Evolutionary conservation across 1,140 invertebrate genomes (phyloP).

Genomic region (Drosophila navojoa): DNA sequence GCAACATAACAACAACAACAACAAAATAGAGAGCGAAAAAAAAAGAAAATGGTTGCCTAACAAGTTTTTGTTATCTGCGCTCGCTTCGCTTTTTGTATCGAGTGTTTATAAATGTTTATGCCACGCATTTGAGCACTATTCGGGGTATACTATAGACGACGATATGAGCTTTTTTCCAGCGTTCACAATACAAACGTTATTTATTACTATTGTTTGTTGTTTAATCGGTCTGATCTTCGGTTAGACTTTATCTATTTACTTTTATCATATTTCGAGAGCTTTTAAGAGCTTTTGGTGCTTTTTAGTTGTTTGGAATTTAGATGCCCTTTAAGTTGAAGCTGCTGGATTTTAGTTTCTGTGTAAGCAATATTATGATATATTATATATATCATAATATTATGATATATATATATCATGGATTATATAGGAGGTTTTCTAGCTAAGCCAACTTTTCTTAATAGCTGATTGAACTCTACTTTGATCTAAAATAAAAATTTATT

Average conservation of each 20-base stretch:
- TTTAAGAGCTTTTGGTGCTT: conserved; percentile 1
- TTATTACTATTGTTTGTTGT: not conserved
- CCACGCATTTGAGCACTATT: conserved; percentile 8
- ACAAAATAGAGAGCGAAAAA: conserved; percentile 31
- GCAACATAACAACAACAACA: conserved; percentile 33
- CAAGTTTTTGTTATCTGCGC: conserved; percentile 73
- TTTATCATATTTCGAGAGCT: not conserved
- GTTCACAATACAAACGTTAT: not conserved
- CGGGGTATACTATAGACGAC: conserved; percentile 1
- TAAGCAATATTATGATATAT: too few species aligned
- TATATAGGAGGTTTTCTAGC: too few species aligned
- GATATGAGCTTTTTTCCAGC: not conserved
- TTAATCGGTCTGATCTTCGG: not conserved
- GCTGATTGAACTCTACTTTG: too few species aligned
- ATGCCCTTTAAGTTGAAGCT: too few species aligned
- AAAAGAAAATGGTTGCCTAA: conserved; percentile 62
- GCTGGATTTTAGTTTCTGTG: too few species aligned
- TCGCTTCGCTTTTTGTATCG: conserved; percentile 69
- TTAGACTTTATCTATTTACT: not conserved
- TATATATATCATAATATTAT: too few species aligned
- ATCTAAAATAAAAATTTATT: too few species aligned
- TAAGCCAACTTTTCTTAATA: too few species aligned
- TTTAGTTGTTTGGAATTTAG: not conserved
- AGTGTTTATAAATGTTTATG: conserved; percentile 71
- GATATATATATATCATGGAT: too few species aligned